Evolutionary conservation across 2,888 invertebrate genomes (phyloP), one percentile per base, ranked within the genome.

Genomic region (Amphipoea lucens): DNA sequence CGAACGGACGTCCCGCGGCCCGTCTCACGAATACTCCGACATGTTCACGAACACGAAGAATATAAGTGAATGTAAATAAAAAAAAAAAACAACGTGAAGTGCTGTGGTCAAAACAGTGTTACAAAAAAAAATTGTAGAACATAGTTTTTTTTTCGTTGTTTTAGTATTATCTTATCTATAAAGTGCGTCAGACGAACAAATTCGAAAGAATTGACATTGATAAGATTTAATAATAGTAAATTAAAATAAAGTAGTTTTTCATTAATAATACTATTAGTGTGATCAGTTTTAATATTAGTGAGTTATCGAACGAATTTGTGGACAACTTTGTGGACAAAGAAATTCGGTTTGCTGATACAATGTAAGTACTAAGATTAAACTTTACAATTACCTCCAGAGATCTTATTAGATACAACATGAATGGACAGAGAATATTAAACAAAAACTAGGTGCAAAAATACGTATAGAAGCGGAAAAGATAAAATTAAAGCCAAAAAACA

Each of bases 51-150:
- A 84, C 77, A 88, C 86, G 86, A 84, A 87, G 45, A 78, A 65
- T 73, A 40, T 79, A 85, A 72, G 84, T 82, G 88, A 65, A 79
- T 75, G 70, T 78, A 83, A 88, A 89, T 86, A 85, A 85, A 81
- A 80, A 89, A 89, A 86, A 89, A 86, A 87, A 80, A 66, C 48
- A 74, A 51, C 87, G 90, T 88, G 90, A 79, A 90, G 91, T 92
- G 91, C 79, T 90, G 89, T 91, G 90, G 67, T 69, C 23, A 78
- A 81, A 77, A 79, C 84, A 85, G 82, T 87, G 87, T 78, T 81
- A 85, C 23, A 71, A 77, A 76, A 78, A 73, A 73, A 17, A 72
- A 48, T 75, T 79, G n/a, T n/a, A 79, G 84, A 84, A 86, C 84
- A 81, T 62, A 68, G 80, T 81, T 82, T 73, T 75, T 78, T 78